Base-by-base conservation (phyloP, 2,888 invertebrate species). In the Cinara cedri region DNA sequence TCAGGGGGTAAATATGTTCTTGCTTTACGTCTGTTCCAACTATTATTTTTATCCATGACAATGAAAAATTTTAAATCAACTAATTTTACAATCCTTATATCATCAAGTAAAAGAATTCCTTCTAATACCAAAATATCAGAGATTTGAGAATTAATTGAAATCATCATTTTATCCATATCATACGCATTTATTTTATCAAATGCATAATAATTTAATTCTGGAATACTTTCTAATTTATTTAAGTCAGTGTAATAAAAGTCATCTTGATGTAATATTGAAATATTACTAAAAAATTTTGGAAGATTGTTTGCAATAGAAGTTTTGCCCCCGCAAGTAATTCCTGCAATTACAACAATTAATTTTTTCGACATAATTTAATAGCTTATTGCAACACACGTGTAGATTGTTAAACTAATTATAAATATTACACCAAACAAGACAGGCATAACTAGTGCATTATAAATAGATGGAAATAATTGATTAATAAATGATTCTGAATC, bases 281-380 rank as follows among this genome's bases (percentile, higher is more conserved):
- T 83, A 42, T 87, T 86, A 75, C 85, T 84, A 0, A 87, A 85
- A 1, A 89, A 85, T 0, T 86, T 84, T 8, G 85, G 86, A 21
- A 95, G 84, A 80, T 87, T 87, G 74, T 87, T 88, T 0, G 93
- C 89, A 54, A 94, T 84, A 0, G 92, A 91, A 0, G 93, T 92
- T 86, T 95, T 95, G 0, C 95, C 95, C 24, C 93, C 92, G 84
- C 93, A 93, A 0, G 95, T 95, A 1, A 92, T 92, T 1, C 95
- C 93, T 55, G 92, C 90, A 82, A 95, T 89, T 10, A 93, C 94
- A 81, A 92, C 86, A 72, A 91, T 86, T 55, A 89, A 68, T 60
- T 19, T 19, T 72, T 72, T 65, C 14, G 66, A 46, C 78, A 82
- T 81, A n/a, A 42, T 57, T 76, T 72, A 76, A n/a, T 57, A 74